Evolutionary conservation across 2,797 vertebrate genomes (phyloP), one percentile per base, ranked within the genome.

Genomic region (Danio jaintianensis): DNA sequence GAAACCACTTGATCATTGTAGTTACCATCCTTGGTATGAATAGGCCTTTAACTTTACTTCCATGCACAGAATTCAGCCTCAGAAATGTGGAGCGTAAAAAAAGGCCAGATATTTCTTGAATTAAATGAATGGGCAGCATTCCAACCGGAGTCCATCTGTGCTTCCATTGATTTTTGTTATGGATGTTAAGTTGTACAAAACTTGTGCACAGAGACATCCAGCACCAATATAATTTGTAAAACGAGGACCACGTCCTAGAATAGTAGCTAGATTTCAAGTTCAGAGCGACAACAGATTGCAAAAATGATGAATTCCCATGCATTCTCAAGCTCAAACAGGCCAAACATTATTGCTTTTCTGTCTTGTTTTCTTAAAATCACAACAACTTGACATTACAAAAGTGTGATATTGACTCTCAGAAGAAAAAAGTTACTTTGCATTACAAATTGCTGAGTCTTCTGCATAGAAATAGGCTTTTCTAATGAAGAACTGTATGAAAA

Each of bases 131-230:
- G 53, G 61, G 36, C 48, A 76, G 13, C 10, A 1, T 38, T 48
- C 29, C 6, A 61, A 29, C 43, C 36, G 15, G 9, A 66, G 52
- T 66, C 38, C 20, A 55, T 64, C 13, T 42, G 50, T 11, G 45
- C 67, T 40, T 56, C 42, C 50, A 56, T 77, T 56, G 75, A 67
- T 55, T 67, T 47, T 18, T 22, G n/a, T 10, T 20, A 43, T 13
- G 20, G 15, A 45, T 53, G 62, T 75, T 40, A 67, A 56, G 10
- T 40, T 52, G 29, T 42, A 40, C 63, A 62, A 62, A 9, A 6
- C n/a, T 11, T 22, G 18, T 10, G 40, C 12, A 47, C 6, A 13
- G 7, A 67, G 45, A 67, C 36, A 77, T 67, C 40, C 62, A 67
- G 75, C 50, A 38, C 36, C 52, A 58, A 40, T 52, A 50, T 47